Evolutionary conservation across 2,888 invertebrate genomes (phyloP).

Genomic region (Anthophora plumipes): DNA sequence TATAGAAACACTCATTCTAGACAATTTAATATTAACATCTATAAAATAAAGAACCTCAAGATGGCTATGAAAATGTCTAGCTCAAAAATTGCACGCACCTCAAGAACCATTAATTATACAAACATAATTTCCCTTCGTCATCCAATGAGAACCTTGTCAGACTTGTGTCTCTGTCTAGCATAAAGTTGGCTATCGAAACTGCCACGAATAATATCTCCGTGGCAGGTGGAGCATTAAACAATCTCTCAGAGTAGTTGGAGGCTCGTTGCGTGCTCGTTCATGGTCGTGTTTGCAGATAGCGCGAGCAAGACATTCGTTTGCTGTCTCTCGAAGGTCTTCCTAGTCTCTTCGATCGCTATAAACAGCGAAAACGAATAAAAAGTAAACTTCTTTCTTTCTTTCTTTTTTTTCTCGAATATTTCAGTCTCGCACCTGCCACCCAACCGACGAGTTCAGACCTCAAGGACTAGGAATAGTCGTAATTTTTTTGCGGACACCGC

Average conservation of each 20-base stretch:
- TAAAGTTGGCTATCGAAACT: background rate
- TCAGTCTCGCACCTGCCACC: constrained; percentile 75
- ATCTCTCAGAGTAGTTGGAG: constrained; percentile 66
- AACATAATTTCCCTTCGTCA: background rate
- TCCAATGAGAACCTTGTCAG: too few relatives aligned
- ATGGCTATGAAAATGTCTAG: too few relatives aligned
- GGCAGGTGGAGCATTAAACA: constrained; percentile 77
- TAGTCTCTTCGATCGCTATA: constrained; percentile 33
- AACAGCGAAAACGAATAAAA: background rate
- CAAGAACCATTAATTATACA: background rate
- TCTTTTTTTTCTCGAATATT: constrained; percentile 71
- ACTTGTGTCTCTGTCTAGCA: background rate
- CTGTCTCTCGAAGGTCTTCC: constrained; percentile 44
- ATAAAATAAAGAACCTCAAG: too few relatives aligned
- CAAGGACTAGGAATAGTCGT: constrained; percentile 77
- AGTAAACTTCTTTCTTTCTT: constrained; percentile 58
- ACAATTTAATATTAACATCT: too few relatives aligned
- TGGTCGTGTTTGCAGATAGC: constrained; percentile 69
- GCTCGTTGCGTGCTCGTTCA: constrained; percentile 68
- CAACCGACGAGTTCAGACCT: constrained; percentile 56
- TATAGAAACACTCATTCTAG: too few relatives aligned
- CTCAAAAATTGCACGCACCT: too few relatives aligned
- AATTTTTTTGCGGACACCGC: constrained; percentile 68
- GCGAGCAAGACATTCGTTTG: constrained; percentile 51
- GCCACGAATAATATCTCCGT: constrained; percentile 55